phyloP scores from a whole-genome alignment of 2,797 vertebrate species.

The Silurus lanzhouensis region DNA sequence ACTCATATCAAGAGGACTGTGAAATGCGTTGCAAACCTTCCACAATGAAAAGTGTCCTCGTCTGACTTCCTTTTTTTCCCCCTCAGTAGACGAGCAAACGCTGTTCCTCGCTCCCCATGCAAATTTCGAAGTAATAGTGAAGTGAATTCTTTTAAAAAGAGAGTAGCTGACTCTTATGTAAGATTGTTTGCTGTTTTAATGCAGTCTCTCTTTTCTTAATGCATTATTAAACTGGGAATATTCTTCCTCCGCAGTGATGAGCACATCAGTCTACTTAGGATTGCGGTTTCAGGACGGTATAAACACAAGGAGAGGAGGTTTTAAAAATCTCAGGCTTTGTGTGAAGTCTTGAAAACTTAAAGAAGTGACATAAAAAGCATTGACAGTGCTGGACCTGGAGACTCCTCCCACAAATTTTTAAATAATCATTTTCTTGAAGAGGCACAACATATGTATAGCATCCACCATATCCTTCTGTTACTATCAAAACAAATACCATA shows the following conservation, averaged over 20 bases:
- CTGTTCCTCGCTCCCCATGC: conserved; percentile 58
- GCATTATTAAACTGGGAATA: conserved; percentile 77
- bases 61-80: conserved; percentile 62
- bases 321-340: background rate
- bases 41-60: conserved; percentile 57
- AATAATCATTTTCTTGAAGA: too few species aligned
- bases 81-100: conserved; percentile 53
- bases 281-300: background rate
- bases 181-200: conserved; percentile 61
- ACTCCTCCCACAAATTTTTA: too few species aligned
- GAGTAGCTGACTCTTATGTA: conserved; percentile 52
- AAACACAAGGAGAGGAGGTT: background rate
- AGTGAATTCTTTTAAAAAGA: conserved; percentile 64
- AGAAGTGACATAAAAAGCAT: background rate
- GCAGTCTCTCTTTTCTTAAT: conserved; percentile 59
- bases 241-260: conserved; percentile 51
- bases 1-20: conserved; percentile 54
- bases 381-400: background rate
- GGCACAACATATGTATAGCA: background rate
- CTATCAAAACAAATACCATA: background rate
- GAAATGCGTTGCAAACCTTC: conserved; percentile 58
- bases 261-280: background rate
- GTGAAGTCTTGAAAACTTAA: background rate
- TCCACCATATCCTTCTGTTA: background rate
- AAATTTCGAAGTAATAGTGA: conserved; percentile 65